phyloP scores from a whole-genome alignment of 2,888 invertebrate species.

The Epinotia demarniana region DNA sequence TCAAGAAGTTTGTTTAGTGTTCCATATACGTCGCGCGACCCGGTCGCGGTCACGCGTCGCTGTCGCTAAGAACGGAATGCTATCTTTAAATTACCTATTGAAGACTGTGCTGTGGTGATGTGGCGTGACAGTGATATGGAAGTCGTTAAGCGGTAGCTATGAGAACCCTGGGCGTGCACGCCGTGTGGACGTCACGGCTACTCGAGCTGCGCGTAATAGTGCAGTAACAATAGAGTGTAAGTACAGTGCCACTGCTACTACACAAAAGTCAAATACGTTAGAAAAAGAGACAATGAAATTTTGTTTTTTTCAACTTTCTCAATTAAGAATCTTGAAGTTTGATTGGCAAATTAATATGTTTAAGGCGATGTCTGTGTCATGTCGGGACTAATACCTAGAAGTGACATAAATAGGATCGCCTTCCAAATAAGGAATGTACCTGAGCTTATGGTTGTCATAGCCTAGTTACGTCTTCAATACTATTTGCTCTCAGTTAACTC shows the following conservation, averaged over 20 bases:
- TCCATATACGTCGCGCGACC: too few relatives aligned
- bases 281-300: neutral
- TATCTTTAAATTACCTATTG: neutral
- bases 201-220: neutral
- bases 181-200: too few relatives aligned
- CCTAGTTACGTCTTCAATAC: slow-evolving; percentile 20
- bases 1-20: too few relatives aligned
- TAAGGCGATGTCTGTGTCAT: neutral
- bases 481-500: slow-evolving; percentile 1
- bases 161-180: too few relatives aligned
- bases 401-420: slow-evolving; percentile 9
- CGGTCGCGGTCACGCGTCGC: too few relatives aligned
- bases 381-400: neutral
- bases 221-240: neutral
- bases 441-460: slow-evolving; percentile 39
- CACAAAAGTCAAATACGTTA: neutral
- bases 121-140: too few relatives aligned
- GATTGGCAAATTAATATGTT: neutral
- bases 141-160: too few relatives aligned
- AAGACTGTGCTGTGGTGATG: neutral
- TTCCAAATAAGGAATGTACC: slow-evolving; percentile 36
- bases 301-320: neutral
- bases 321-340: neutral
- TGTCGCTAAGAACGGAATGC: too few relatives aligned
- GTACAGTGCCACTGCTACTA: neutral